A percentile compares a stretch with the other conserved stretches of the same genome.
phyloP scores from a whole-genome alignment of 2,888 invertebrate species.

The Lingula anatina region DNA sequence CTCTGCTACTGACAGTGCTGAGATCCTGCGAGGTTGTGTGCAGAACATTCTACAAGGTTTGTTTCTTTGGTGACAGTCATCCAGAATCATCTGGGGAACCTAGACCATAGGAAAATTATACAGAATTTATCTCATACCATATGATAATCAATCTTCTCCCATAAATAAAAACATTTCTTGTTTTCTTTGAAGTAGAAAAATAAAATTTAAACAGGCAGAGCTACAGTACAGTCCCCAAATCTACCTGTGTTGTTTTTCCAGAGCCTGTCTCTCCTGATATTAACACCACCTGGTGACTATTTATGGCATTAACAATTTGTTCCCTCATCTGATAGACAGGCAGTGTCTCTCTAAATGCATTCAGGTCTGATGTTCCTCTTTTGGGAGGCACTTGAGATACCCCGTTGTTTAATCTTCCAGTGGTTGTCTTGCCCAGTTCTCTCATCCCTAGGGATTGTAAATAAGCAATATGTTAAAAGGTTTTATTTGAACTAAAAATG shows the following conservation, averaged over 20 bases:
- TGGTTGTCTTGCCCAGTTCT: constrained; percentile 54
- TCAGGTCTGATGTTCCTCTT: constrained; percentile 38
- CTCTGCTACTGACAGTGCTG: constrained; percentile 84
- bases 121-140: constrained; percentile 2
- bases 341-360: constrained; percentile 58
- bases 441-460: constrained; percentile 20
- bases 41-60: constrained; percentile 79
- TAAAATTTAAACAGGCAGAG: no score
- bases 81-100: constrained; percentile 87
- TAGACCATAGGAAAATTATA: no score
- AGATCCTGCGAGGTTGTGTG: constrained; percentile 87
- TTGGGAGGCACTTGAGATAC: constrained; percentile 64
- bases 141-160: constrained; percentile 6
- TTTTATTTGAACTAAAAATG: no score
- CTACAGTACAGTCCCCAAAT: no score
- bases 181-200: no score
- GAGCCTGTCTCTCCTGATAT: constrained; percentile 73
- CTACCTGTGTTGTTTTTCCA: constrained; percentile 86
- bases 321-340: constrained; percentile 67
- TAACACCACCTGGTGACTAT: constrained; percentile 64
- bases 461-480: not conserved
- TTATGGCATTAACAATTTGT: constrained; percentile 64
- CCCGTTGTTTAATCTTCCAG: constrained; percentile 66
- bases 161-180: no score
- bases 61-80: constrained; percentile 62